phyloP scores from a whole-genome alignment of 2,113 vertebrate species.

The Otus sunia region DNA sequence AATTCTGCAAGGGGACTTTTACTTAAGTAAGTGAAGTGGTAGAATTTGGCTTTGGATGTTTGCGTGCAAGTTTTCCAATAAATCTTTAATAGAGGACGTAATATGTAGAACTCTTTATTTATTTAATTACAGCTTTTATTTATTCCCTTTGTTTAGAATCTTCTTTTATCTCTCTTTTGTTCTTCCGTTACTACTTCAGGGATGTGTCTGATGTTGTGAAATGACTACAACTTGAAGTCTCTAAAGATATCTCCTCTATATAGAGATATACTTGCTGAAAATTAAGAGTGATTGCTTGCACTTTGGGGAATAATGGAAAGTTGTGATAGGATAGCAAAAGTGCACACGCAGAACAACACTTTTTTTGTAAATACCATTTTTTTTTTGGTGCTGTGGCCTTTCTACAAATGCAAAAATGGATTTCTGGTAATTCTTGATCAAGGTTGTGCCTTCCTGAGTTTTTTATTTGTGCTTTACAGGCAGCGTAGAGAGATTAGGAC shows the following conservation, averaged over 20 bases:
- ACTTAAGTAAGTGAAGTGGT: background rate
- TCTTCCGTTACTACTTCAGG: background rate
- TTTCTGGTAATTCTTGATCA: background rate
- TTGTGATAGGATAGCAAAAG: background rate
- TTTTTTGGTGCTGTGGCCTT: background rate
- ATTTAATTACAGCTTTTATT: conserved; percentile 5
- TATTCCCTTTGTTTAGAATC: conserved; percentile 5
- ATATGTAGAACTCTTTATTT: background rate
- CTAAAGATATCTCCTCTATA: background rate
- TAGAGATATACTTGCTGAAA: conserved; percentile 17
- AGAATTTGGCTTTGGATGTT: background rate
- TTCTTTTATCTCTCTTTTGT: background rate
- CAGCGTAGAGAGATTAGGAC: background rate
- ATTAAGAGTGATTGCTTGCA: conserved; percentile 18
- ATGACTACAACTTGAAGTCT: background rate
- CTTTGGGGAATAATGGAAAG: background rate
- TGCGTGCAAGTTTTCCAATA: background rate
- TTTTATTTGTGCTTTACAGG: background rate
- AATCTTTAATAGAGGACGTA: background rate
- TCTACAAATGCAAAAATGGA: background rate
- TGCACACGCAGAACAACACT: background rate
- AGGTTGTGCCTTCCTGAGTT: background rate
- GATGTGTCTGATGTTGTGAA: background rate
- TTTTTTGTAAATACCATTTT: background rate
- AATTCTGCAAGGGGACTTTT: background rate